A percentile compares a stretch with the other conserved stretches of the same genome.
phyloP scores from a whole-genome alignment of 2,888 invertebrate genomes.

The Schizotus pectinicornis region DNA sequence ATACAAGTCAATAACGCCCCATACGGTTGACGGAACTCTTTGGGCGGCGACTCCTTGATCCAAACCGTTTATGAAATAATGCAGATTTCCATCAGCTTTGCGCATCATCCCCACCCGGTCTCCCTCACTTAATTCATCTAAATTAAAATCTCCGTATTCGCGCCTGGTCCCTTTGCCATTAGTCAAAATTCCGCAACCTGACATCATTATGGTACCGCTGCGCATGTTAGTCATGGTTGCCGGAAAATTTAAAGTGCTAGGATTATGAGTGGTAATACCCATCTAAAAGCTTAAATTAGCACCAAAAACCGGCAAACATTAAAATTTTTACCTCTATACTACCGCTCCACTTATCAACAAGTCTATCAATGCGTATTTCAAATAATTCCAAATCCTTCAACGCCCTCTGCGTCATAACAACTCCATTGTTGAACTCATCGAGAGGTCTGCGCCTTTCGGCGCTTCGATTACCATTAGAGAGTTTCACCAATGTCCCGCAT shows the following conservation, averaged over 20 bases:
- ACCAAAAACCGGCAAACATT: background rate
- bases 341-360: constrained; percentile 96
- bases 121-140: constrained; percentile 92
- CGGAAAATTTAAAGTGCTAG: constrained; percentile 86
- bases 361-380: constrained; percentile 90
- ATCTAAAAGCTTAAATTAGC: constrained; percentile 61
- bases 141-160: constrained; percentile 91
- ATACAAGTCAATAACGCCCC: constrained; percentile 95
- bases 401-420: constrained; percentile 92
- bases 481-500: constrained; percentile 86
- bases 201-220: constrained; percentile 93
- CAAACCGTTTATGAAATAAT: constrained; percentile 91
- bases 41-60: constrained; percentile 92
- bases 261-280: constrained; percentile 93
- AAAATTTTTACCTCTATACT: constrained; percentile 73
- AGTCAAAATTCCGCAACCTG: constrained; percentile 94
- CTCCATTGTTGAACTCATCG: constrained; percentile 95
- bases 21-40: constrained; percentile 79
- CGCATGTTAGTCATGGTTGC: constrained; percentile 98
- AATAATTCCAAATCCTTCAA: constrained; percentile 88
- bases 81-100: constrained; percentile 81
- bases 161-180: constrained; percentile 93
- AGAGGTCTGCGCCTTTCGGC: constrained; percentile 87
- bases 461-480: constrained; percentile 81
- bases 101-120: constrained; percentile 93